These are phyloP conservation scores for Chirona hameri DNA, from an alignment of 2,888 invertebrate species.

Conservation along the genomic window DNA sequence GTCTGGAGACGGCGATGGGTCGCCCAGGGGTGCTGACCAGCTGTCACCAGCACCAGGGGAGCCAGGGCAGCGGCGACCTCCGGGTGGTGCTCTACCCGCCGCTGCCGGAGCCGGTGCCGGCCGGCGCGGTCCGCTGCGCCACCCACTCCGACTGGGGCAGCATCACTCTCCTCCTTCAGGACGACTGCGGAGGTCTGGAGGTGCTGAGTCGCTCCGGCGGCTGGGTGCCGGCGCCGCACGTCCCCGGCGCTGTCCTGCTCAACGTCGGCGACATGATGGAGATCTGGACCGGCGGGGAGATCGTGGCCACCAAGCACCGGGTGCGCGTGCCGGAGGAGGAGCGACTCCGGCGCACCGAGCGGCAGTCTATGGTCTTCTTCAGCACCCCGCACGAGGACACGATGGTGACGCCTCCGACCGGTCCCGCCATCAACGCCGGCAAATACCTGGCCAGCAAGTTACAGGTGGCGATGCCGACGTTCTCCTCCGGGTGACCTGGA, in stretches of 20 bases:
- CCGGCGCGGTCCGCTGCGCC: constrained; percentile 61
- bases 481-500: too few relatives aligned
- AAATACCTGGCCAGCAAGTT: too few relatives aligned
- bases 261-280: constrained; percentile 71
- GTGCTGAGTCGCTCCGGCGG: constrained; percentile 62
- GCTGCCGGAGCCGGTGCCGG: constrained; percentile 44
- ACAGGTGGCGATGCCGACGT: too few relatives aligned
- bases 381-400: too few relatives aligned
- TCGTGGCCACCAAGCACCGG: constrained; percentile 65
- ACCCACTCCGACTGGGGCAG: constrained; percentile 64
- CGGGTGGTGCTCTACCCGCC: constrained; percentile 70
- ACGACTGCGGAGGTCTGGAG: constrained; percentile 71
- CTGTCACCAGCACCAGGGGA: too few relatives aligned
- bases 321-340: constrained; percentile 67
- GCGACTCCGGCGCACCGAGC: constrained; percentile 58
- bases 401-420: too few relatives aligned
- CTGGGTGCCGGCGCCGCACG: constrained; percentile 60
- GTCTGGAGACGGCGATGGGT: too few relatives aligned
- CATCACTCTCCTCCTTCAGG: constrained; percentile 66
- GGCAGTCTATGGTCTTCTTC: constrained; percentile 50
- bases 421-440: too few relatives aligned
- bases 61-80: constrained; percentile 45
- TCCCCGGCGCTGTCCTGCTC: constrained; percentile 55
- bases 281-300: constrained; percentile 66
- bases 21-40: too few relatives aligned